A percentile compares a stretch with the other conserved stretches of the same genome.
Evolutionary conservation across 2,888 invertebrate species (phyloP).

Genomic region (Calliphora vomitoria): DNA sequence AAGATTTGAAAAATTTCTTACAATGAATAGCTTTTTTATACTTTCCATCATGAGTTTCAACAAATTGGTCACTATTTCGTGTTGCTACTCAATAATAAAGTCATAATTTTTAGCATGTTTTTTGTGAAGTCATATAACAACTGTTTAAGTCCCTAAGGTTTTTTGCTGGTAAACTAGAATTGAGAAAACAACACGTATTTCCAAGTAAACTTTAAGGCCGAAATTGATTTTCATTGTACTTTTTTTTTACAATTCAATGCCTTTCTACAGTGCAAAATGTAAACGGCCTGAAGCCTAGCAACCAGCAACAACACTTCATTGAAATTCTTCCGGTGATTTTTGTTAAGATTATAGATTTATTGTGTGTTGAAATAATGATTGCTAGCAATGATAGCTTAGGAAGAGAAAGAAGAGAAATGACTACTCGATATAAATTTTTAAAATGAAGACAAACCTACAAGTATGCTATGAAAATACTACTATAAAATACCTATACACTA

Average conservation of each 20-base stretch:
- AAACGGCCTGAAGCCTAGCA: conserved; percentile 9
- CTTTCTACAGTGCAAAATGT: background rate
- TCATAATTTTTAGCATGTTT: too few relatives aligned
- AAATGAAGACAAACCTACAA: conserved; percentile 11
- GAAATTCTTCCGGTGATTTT: conserved; percentile 54
- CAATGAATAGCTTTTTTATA: too few relatives aligned
- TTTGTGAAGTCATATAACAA: too few relatives aligned
- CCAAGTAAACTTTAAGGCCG: too few relatives aligned
- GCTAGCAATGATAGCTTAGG: conserved; percentile 10
- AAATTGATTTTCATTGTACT: conserved; percentile 7
- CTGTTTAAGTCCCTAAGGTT: background rate
- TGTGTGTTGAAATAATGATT: conserved; percentile 59
- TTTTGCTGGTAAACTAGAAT: background rate
- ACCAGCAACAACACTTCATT: conserved; percentile 45
- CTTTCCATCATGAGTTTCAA: too few relatives aligned
- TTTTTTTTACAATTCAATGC: background rate
- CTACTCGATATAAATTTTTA: background rate
- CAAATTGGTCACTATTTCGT: too few relatives aligned
- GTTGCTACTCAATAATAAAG: too few relatives aligned
- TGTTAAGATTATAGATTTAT: conserved; percentile 58
- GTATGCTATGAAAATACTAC: too few relatives aligned
- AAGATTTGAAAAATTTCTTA: too few relatives aligned
- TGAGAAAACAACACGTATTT: too few relatives aligned
- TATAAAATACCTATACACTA: too few relatives aligned
- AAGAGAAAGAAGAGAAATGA: background rate